Conservation (phyloP, 1,140 invertebrate species). For the Brachionus rubens region DNA sequence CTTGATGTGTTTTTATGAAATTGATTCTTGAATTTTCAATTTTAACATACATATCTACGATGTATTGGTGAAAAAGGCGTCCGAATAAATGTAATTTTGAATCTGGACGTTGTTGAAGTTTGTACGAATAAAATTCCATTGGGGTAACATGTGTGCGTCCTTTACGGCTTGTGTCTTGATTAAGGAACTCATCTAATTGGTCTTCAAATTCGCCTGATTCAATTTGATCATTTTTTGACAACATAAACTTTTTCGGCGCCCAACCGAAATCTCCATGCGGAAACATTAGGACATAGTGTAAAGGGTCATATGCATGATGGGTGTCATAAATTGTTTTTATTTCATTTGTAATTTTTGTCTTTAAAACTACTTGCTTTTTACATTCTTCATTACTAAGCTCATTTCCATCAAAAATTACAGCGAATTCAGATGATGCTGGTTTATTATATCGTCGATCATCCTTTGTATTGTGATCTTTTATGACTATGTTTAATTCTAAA, state of each 20-base stretch:
- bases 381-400: background rate
- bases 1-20: conserved; percentile 13
- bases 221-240: no score
- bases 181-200: no score
- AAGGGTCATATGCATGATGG: background rate
- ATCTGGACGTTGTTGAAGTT: background rate
- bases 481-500: background rate
- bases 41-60: conserved; percentile 52
- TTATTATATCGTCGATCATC: no score
- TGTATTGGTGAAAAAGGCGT: background rate
- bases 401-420: no score
- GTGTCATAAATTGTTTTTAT: background rate
- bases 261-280: background rate
- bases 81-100: background rate
- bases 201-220: no score
- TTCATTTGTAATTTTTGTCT: no score
- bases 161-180: no score
- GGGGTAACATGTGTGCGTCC: background rate
- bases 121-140: background rate
- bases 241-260: background rate
- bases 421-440: no score
- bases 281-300: background rate
- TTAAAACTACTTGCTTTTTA: background rate
- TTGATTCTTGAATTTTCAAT: conserved; percentile 53
- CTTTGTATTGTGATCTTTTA: background rate